phyloP scores from a whole-genome alignment of 2,113 vertebrate species.

The Apaloderma vittatum region DNA sequence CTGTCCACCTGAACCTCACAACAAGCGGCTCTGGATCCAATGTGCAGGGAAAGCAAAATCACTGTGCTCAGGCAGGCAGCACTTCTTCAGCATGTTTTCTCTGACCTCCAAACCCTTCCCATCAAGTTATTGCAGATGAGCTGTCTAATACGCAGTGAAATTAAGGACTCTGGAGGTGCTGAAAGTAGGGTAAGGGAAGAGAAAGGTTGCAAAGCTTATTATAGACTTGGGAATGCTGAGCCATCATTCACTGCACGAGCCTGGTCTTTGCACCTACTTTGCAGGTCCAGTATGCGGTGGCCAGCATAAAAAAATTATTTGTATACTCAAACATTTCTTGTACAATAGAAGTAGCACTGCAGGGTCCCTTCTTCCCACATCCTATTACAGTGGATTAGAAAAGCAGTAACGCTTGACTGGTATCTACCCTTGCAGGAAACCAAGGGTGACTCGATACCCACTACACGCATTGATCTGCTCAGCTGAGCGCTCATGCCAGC shows the following conservation, averaged over 20 bases:
- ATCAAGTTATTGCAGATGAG: conserved; percentile 44
- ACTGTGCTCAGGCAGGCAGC: neutral
- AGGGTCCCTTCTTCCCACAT: neutral
- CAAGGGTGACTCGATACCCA: neutral
- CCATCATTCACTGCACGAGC: neutral
- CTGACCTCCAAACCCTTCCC: conserved; percentile 54
- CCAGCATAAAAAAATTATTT: neutral
- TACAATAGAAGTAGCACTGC: neutral
- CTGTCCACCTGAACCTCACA: neutral
- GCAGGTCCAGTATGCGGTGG: neutral
- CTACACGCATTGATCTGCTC: neutral
- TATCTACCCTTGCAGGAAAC: neutral
- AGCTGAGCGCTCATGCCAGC: neutral
- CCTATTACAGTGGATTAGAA: neutral
- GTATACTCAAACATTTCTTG: neutral
- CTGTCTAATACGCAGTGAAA: conserved; percentile 29
- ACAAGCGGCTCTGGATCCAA: neutral
- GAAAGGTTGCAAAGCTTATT: conserved; percentile 12
- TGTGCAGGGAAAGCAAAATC: conserved; percentile 13
- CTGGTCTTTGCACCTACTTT: neutral
- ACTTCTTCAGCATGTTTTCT: conserved; percentile 3
- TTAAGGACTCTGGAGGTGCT: neutral
- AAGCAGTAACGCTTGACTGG: neutral
- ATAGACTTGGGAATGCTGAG: neutral
- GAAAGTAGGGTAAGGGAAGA: conserved; percentile 17